Evolutionary conservation across 2,888 invertebrate species (phyloP), one percentile per base, ranked within the genome.

Genomic region (Trissoscelio sp.): DNA sequence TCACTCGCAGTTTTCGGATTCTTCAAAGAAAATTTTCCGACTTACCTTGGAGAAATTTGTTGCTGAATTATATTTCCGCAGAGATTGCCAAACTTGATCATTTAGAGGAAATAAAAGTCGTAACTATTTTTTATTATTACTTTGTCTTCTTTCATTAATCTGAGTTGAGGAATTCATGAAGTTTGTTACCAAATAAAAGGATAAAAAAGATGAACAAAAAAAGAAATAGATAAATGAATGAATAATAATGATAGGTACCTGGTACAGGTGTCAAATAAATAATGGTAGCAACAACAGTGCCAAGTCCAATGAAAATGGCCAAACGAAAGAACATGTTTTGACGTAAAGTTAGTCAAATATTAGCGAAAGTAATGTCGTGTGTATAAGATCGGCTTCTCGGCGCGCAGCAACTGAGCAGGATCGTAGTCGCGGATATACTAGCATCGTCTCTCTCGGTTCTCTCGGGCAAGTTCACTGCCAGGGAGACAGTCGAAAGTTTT

Each of bases 191-290:
- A n/a, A n/a, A n/a, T n/a, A n/a, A n/a, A n/a, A n/a, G n/a, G n/a
- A n/a, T n/a, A n/a, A n/a, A n/a, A n/a, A n/a, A n/a, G n/a, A n/a
- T n/a, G 6, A 24, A 24, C 6, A 39, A 2, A 12, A 12, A 39
- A 39, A 39, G 5, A 14, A 22, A 6, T 22, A 51, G 28, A 53
- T 31, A 31, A 44, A 16, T 31, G 9, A 18, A 11, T 18, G n/a
- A 18, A 44, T 22, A 24, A 24, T 4, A 6, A 4, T 24, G 24
- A 24, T 24, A 53, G 34, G 3, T 62, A 95, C 95, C 95, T 92
- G 95, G 95, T 92, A 95, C 92, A 18, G 95, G 95, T 53, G 95
- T 95, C 80, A 95, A 93, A 89, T 95, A 94, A 83, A 95, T 94
- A 82, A 95, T 94, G 62, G 95, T 93, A 55, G 95, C 92, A 77